Conservation (phyloP, 1,140 invertebrate genomes). For the Solen grandis region DNA sequence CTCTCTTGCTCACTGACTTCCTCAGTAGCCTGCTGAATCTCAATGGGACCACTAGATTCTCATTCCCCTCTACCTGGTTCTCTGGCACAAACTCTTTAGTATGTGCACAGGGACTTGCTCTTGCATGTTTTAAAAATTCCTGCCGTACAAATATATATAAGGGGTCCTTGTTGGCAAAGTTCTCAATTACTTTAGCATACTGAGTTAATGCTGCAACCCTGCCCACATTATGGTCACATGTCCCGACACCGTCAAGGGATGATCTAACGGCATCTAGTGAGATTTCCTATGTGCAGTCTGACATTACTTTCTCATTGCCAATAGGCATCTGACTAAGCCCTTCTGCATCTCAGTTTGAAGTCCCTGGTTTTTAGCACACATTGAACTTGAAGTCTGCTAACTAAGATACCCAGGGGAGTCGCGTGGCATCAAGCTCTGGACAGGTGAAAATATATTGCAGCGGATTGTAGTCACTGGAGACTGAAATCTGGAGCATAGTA, state of each 20-base stretch:
- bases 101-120: no score
- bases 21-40: no score
- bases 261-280: neutral
- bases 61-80: no score
- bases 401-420: conserved; percentile 40
- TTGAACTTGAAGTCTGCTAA: conserved; percentile 45
- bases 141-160: no score
- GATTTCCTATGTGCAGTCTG: neutral
- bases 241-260: conserved; percentile 51
- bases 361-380: conserved; percentile 20
- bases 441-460: conserved; percentile 22
- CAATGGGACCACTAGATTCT: no score
- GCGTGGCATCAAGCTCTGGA: conserved; percentile 40
- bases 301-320: conserved; percentile 2
- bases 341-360: conserved; percentile 10
- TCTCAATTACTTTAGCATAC: no score
- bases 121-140: no score
- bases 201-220: no score
- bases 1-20: no score
- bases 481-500: conserved; percentile 34
- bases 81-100: no score
- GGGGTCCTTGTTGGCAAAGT: no score
- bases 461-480: conserved; percentile 47
- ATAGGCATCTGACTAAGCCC: conserved; percentile 8
- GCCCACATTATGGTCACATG: no score